Percentiles rank a stretch among this genome's conserved stretches.
Evolutionary conservation across 2,888 invertebrate species (phyloP).

Genomic region (Chrysolina haemoptera): DNA sequence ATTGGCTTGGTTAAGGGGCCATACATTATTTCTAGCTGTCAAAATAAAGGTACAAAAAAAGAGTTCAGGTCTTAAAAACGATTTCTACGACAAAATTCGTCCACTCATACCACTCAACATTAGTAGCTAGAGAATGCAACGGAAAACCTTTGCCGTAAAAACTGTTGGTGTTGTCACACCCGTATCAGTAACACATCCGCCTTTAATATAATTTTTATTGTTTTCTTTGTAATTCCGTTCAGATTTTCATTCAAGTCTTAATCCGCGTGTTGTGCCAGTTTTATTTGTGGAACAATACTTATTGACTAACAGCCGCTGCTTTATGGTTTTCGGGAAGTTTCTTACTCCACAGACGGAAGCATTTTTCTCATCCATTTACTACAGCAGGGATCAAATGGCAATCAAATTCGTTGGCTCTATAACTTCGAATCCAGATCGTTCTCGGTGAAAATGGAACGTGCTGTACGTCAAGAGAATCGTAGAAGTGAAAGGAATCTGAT

Average conservation of each 20-base stretch:
- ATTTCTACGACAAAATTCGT: too few relatives aligned
- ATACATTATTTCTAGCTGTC: too few relatives aligned
- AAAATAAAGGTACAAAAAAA: too few relatives aligned
- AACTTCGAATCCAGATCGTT: too few relatives aligned
- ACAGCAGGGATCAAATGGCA: too few relatives aligned
- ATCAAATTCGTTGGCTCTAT: too few relatives aligned
- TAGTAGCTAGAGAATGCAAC: background rate
- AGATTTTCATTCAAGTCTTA: constrained; percentile 42
- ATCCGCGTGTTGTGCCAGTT: constrained; percentile 55
- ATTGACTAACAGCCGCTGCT: constrained; percentile 52
- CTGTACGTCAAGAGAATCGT: too few relatives aligned
- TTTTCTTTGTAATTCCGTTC: constrained; percentile 17
- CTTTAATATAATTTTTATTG: constrained; percentile 43
- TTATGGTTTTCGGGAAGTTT: constrained; percentile 39
- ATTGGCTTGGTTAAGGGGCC: too few relatives aligned
- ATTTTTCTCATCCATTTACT: too few relatives aligned
- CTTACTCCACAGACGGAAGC: background rate
- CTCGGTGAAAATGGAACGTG: too few relatives aligned
- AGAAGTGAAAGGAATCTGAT: too few relatives aligned
- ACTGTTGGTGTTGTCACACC: background rate
- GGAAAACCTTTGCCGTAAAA: background rate
- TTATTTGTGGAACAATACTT: constrained; percentile 60
- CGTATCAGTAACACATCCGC: constrained; percentile 23
- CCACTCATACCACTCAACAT: background rate
- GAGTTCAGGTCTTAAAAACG: too few relatives aligned